Conservation (phyloP, 2,797 vertebrate genomes). For the Tragopan temminckii region DNA sequence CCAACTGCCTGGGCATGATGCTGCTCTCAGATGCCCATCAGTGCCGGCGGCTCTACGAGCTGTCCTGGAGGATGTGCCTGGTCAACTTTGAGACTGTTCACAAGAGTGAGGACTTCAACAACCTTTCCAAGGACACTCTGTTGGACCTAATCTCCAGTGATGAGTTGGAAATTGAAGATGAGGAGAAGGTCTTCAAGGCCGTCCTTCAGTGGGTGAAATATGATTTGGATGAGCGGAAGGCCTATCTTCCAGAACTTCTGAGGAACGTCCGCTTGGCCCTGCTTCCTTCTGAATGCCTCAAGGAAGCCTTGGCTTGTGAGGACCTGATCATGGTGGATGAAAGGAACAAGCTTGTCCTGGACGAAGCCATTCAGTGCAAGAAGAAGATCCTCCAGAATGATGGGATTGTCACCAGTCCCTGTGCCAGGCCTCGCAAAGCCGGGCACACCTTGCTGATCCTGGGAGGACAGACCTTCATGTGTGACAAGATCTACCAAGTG, state of each 20-base stretch:
- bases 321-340: constrained; percentile 90
- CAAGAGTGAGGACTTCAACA: constrained; percentile 91
- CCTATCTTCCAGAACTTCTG: constrained; percentile 89
- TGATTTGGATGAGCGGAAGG: constrained; percentile 84
- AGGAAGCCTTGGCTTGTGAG: constrained; percentile 89
- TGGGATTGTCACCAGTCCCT: constrained; percentile 90
- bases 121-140: constrained; percentile 91
- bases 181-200: constrained; percentile 91
- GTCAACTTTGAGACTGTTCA: constrained; percentile 91
- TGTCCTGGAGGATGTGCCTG: constrained; percentile 95
- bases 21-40: constrained; percentile 94
- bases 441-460: constrained; percentile 94
- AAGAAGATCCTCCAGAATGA: constrained; percentile 92
- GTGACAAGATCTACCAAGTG: constrained; percentile 96
- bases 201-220: constrained; percentile 92
- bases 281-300: constrained; percentile 90
- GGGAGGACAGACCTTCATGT: constrained; percentile 97
- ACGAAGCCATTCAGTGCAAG: constrained; percentile 93
- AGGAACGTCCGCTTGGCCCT: constrained; percentile 90
- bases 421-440: constrained; percentile 92
- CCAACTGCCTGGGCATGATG: constrained; percentile 96
- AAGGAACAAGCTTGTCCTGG: constrained; percentile 87
- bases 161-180: constrained; percentile 94
- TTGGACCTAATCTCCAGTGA: constrained; percentile 93
- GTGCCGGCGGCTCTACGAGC: constrained; percentile 91